A percentile compares a stretch with the other conserved stretches of the same genome.
phyloP scores from a whole-genome alignment of 2,113 vertebrate species.

The Malurus cyaneus region DNA sequence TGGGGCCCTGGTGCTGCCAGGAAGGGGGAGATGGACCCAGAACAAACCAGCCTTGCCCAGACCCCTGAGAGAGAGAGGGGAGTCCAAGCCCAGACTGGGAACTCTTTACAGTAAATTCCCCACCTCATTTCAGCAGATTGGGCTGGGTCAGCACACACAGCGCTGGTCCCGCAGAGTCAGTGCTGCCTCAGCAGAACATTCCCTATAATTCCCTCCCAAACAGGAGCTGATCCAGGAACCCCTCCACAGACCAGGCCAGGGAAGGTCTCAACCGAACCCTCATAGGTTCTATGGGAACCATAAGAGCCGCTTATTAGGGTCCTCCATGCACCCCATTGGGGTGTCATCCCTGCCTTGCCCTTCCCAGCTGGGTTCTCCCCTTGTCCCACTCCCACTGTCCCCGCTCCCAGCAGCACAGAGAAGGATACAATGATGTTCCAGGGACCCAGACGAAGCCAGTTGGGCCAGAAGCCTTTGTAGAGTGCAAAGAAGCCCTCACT shows the following conservation, averaged over 20 bases:
- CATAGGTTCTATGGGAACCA: not conserved
- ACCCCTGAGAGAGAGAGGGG: not conserved
- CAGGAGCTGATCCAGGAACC: not conserved
- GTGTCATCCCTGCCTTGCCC: not conserved
- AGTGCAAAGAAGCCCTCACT: slow-evolving; percentile 96
- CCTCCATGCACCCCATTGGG: not conserved
- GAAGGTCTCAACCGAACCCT: not conserved
- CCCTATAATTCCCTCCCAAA: not conserved
- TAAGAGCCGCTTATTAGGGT: not conserved
- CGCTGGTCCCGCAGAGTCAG: not conserved
- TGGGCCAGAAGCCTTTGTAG: slow-evolving; percentile 98
- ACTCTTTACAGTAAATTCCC: not conserved
- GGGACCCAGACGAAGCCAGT: slow-evolving; percentile 95
- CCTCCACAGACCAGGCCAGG: not conserved
- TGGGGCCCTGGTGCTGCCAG: too few species aligned
- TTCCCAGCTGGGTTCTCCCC: not conserved
- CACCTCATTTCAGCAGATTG: not conserved
- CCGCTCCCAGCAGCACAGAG: not conserved
- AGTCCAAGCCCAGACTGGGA: not conserved
- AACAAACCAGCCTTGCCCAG: not conserved
- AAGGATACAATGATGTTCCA: slow-evolving; percentile 99
- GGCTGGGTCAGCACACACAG: not conserved
- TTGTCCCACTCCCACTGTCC: not conserved
- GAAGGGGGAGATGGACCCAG: not conserved
- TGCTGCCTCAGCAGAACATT: rapidly evolving